These are phyloP conservation scores for Pelodiscus sinensis DNA, from an alignment of 2,113 vertebrate genomes.

Conservation along the genomic window DNA sequence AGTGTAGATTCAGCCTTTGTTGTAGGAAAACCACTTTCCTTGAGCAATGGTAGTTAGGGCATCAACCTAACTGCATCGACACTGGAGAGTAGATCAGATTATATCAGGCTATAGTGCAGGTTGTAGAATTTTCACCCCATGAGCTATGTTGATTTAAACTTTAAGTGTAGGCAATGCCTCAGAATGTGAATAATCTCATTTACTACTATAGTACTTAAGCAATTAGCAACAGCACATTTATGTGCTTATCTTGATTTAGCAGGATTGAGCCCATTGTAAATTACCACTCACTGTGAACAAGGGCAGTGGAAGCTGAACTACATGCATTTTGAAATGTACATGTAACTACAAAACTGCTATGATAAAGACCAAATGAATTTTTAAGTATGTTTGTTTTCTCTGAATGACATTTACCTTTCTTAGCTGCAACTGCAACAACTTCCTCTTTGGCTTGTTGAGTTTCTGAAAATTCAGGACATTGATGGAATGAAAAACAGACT, in stretches of 20 bases:
- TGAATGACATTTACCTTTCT: conserved; percentile 41
- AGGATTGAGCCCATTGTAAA: background rate
- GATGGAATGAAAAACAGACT: background rate
- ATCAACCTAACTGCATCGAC: background rate
- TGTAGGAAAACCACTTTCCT: background rate
- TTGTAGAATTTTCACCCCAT: background rate
- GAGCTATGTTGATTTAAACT: background rate
- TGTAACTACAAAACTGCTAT: background rate
- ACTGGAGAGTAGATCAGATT: background rate
- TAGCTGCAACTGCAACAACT: background rate
- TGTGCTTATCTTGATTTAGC: background rate
- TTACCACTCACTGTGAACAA: background rate
- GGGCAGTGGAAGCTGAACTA: accelerated
- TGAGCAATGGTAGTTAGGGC: background rate
- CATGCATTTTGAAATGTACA: background rate
- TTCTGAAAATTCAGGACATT: conserved; percentile 48
- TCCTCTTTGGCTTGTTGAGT: conserved; percentile 46
- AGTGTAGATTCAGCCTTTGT: background rate
- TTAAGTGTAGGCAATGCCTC: background rate
- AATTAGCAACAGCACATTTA: background rate
- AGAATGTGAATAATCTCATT: background rate
- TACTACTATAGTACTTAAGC: background rate
- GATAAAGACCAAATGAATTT: background rate
- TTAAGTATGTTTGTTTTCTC: conserved; percentile 5
- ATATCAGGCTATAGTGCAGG: background rate